These are phyloP conservation scores for Amphipyra berbera DNA, from an alignment of 2,888 invertebrate species.

Conservation along the genomic window DNA sequence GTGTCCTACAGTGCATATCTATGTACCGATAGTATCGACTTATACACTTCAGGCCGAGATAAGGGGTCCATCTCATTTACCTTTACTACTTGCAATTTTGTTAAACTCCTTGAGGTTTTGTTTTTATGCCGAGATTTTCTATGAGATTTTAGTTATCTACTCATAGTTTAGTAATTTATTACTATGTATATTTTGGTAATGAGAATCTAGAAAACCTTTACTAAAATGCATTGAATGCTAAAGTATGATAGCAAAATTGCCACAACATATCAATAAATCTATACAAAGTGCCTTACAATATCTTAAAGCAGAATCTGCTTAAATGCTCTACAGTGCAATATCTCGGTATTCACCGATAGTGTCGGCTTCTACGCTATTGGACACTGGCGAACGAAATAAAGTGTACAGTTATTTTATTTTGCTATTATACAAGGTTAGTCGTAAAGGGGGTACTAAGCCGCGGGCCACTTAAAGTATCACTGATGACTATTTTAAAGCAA, in stretches of 20 bases:
- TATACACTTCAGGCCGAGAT: slow-evolving; percentile 24
- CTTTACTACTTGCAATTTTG: no score
- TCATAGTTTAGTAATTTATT: no score
- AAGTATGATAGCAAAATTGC: slow-evolving; percentile 8
- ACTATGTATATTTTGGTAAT: no score
- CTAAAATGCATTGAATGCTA: no score
- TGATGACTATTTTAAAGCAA: no score
- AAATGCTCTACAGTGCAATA: slow-evolving; percentile 66
- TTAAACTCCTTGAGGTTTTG: no score
- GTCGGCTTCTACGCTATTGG: slow-evolving; percentile 50
- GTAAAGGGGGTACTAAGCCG: no score
- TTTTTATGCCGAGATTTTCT: no score
- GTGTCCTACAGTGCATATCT: slow-evolving; percentile 23
- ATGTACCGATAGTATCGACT: slow-evolving; percentile 14
- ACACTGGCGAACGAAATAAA: slow-evolving; percentile 39
- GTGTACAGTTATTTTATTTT: neutral
- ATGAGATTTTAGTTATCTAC: no score
- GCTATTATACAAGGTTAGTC: no score
- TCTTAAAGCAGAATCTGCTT: slow-evolving; percentile 72
- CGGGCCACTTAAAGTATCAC: no score
- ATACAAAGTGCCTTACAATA: slow-evolving; percentile 61
- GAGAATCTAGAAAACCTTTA: no score
- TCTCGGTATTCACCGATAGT: slow-evolving; percentile 62
- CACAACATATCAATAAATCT: slow-evolving; percentile 58
- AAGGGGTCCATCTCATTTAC: slow-evolving; percentile 3